Conservation (phyloP, 2,888 invertebrate species). For the Oligia fasciuncula region DNA sequence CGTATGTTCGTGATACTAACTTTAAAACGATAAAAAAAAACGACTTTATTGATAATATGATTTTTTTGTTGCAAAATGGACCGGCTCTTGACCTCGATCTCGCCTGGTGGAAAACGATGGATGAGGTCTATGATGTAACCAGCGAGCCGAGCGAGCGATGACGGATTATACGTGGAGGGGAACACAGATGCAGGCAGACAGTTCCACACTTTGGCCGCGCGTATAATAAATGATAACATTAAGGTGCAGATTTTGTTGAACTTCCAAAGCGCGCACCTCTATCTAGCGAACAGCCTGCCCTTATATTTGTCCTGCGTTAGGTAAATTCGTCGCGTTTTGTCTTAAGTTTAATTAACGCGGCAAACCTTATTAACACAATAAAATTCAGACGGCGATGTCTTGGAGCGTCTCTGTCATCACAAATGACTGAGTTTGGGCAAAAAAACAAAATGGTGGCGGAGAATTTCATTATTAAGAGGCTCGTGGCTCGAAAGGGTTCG, state of each 20-base stretch:
- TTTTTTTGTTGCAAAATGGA: no score
- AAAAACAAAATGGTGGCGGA: constrained; percentile 47
- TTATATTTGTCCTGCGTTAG: constrained; percentile 51
- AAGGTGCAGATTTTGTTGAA: neutral
- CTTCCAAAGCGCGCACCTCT: constrained; percentile 30
- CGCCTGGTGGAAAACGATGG: neutral
- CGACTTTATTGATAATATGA: no score
- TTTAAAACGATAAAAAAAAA: no score
- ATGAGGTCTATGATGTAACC: neutral
- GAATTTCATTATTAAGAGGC: constrained; percentile 47
- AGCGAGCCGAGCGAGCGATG: neutral
- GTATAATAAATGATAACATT: neutral
- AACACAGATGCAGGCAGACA: neutral
- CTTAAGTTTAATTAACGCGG: constrained; percentile 66
- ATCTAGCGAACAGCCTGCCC: constrained; percentile 2
- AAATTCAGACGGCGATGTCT: constrained; percentile 54
- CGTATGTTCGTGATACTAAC: neutral
- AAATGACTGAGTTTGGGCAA: constrained; percentile 29
- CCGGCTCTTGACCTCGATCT: neutral
- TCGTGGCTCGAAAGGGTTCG: constrained; percentile 26
- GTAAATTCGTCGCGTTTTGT: constrained; percentile 60
- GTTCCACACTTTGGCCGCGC: neutral
- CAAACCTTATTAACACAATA: constrained; percentile 66
- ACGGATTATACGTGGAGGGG: neutral
- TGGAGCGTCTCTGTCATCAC: constrained; percentile 36